Evolutionary conservation across 2,113 vertebrate genomes (phyloP).

Genomic region (Sterrhoptilus dennistouni): DNA sequence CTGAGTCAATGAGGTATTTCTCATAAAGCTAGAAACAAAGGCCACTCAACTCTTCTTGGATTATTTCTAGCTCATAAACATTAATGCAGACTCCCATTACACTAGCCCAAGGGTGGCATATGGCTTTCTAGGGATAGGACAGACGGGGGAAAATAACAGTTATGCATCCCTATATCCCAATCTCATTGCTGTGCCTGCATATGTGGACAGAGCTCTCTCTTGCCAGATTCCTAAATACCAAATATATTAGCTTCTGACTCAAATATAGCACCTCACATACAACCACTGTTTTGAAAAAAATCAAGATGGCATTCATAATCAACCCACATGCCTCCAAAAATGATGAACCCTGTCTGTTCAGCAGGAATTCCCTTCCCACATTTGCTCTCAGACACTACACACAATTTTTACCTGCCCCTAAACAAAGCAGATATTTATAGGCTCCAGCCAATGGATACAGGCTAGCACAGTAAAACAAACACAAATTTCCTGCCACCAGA

Average conservation of each 20-base stretch:
- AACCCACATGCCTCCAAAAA: not conserved
- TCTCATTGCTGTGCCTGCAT: not conserved
- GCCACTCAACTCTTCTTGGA: constrained; percentile 3
- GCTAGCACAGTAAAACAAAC: not conserved
- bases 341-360: not conserved
- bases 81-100: constrained; percentile 18
- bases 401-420: not conserved
- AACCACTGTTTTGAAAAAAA: not conserved
- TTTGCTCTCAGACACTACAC: not conserved
- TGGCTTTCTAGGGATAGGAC: constrained; percentile 55
- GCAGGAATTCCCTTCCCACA: not conserved
- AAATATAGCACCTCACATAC: not conserved
- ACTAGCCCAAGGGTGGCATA: constrained; percentile 26
- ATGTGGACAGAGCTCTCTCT: constrained; percentile 11
- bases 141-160: constrained; percentile 13
- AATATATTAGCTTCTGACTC: constrained; percentile 3
- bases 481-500: not conserved
- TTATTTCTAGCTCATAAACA: constrained; percentile 49
- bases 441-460: not conserved
- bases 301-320: not conserved
- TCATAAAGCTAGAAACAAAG: not conserved
- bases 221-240: constrained; percentile 53
- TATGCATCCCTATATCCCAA: not conserved
- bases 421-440: not conserved
- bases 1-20: constrained; percentile 21